Conservation (phyloP, 2,113 vertebrate genomes). For the Myrmecobius fasciatus region DNA sequence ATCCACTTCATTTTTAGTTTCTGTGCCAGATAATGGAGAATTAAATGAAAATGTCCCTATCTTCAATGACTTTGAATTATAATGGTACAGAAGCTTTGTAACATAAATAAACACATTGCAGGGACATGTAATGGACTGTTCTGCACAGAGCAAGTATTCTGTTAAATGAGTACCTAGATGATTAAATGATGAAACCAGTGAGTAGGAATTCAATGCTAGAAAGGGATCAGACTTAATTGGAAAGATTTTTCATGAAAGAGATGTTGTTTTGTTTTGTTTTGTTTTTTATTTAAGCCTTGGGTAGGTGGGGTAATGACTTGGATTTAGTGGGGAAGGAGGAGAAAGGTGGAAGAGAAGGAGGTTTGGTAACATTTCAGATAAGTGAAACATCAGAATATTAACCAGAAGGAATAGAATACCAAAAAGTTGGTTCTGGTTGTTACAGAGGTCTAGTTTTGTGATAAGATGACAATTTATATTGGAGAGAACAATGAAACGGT, state of each 20-base stretch:
- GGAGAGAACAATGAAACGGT: too few species aligned
- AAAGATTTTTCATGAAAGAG: background rate
- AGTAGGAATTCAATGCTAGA: background rate
- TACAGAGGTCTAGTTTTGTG: background rate
- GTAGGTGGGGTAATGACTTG: too few species aligned
- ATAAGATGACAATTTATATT: background rate
- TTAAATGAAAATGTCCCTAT: background rate
- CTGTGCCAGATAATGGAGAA: too few species aligned
- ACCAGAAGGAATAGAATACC: background rate
- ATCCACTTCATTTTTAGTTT: too few species aligned
- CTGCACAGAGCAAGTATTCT: background rate
- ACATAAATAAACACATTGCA: background rate
- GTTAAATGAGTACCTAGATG: background rate
- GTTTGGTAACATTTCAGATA: background rate
- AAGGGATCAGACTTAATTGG: background rate
- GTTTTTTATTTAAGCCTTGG: background rate
- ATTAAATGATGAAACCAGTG: background rate
- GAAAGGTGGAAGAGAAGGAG: background rate
- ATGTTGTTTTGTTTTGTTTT: background rate
- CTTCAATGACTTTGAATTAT: background rate
- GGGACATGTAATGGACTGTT: background rate
- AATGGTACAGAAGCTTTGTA: background rate
- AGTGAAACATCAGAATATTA: background rate
- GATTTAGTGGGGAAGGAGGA: background rate
- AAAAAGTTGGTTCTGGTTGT: background rate